Conservation (phyloP, 2,113 vertebrate genomes). For the Acanthisitta chloris region DNA sequence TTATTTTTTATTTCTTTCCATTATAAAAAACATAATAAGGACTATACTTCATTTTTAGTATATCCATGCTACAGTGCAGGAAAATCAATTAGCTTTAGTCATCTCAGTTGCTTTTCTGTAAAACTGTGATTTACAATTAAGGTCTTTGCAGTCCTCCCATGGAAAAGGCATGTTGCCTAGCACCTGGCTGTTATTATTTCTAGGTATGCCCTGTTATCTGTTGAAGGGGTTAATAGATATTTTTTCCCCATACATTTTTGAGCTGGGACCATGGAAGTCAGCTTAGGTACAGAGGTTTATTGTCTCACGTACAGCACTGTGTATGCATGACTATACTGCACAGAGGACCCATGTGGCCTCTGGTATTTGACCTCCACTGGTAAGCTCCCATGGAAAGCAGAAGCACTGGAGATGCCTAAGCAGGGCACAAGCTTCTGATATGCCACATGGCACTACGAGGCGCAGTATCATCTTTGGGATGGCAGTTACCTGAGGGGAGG, state of each 20-base stretch:
- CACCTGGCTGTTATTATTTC: background rate
- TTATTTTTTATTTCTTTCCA: constrained; percentile 25
- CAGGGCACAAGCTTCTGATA: background rate
- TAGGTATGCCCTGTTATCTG: background rate
- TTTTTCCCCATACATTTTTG: background rate
- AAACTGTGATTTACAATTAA: background rate
- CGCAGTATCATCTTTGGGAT: accelerated
- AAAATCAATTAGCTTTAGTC: constrained; percentile 42
- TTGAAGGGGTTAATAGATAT: background rate
- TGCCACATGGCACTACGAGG: background rate
- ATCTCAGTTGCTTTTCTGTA: background rate
- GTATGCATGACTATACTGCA: background rate
- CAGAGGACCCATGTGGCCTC: accelerated
- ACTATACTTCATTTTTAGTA: constrained; percentile 13
- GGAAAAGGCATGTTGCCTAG: background rate
- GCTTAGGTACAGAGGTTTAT: background rate
- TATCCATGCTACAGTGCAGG: background rate
- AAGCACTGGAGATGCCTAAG: background rate
- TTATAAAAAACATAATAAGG: background rate
- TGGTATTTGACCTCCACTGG: background rate
- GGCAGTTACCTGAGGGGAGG: background rate
- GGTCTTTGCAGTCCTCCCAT: background rate
- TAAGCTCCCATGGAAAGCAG: background rate
- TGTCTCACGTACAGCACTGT: background rate
- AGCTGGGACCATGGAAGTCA: background rate